phyloP scores from a whole-genome alignment of 2,888 invertebrate species.

The Laspeyria flexula region DNA sequence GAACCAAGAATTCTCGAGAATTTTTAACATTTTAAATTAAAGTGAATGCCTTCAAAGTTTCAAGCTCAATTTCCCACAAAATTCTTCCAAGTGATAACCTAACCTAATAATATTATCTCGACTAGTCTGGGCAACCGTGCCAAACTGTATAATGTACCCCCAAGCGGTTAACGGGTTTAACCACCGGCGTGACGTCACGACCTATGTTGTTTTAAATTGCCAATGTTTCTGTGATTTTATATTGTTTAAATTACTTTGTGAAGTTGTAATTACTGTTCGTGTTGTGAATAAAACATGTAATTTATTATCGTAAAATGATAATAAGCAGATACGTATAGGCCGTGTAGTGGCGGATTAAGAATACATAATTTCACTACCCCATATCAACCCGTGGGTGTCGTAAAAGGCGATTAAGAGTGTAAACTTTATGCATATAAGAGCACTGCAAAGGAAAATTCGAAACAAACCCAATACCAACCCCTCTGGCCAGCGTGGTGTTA shows the following conservation, averaged over 20 bases:
- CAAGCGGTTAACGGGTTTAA: conserved; percentile 24
- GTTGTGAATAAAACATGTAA: not conserved
- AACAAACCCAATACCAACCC: too few species aligned
- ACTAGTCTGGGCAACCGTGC: conserved; percentile 37
- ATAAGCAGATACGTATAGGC: too few species aligned
- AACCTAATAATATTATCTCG: conserved; percentile 23
- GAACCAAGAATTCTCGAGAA: too few species aligned
- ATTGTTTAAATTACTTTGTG: not conserved
- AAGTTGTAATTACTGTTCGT: not conserved
- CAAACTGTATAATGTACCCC: conserved; percentile 49
- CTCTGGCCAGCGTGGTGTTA: too few species aligned
- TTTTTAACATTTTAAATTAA: too few species aligned
- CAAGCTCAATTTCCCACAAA: not conserved
- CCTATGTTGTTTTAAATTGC: conserved; percentile 24
- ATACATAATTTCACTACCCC: too few species aligned
- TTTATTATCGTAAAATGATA: too few species aligned
- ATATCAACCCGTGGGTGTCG: too few species aligned
- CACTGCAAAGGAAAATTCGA: too few species aligned
- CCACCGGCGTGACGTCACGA: conserved; percentile 28
- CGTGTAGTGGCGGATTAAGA: too few species aligned
- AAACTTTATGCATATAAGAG: too few species aligned
- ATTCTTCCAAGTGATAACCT: conserved; percentile 7
- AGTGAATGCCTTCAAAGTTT: not conserved
- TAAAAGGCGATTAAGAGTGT: too few species aligned
- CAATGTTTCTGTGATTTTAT: conserved; percentile 17